Base-by-base conservation (phyloP, 2,888 invertebrate species). In the Choristoneura rosaceana region DNA sequence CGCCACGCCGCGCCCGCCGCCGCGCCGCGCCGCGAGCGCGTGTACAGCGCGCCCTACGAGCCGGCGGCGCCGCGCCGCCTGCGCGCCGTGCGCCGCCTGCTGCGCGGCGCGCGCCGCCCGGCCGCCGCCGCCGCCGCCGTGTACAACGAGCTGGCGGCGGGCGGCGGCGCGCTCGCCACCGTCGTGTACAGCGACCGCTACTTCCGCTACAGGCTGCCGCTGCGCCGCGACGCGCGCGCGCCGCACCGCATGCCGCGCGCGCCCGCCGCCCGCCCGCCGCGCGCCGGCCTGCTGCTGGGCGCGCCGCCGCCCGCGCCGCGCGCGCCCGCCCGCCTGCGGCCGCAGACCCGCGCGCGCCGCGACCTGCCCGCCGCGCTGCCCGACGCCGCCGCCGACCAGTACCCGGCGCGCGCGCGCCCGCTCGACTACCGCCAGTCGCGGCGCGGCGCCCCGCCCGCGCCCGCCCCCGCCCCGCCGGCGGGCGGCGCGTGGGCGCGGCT, bases 171-270 rank as follows among this genome's bases (percentile, higher is more conserved):
- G 75, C 88, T 89, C 71, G 87, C 91, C 80, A 89, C 90, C 76
- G 90, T 90, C 75, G 91, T 93, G 43, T 94, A 94, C 88, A 94
- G 94, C 86, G 94, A 94, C 87, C 89, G 91, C 76, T 92, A 90
- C 84, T 92, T 94, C 84, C 87, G 88, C 76, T 91, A 90, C 87
- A 89, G 90, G n/a, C 83, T 91, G 78, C 86, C 88, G 80, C 84
- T 94, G 81, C 83, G 78, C 74, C 84, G 84, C 77, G 81, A 82
- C n/a, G 62, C 10, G 52, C 78, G 73, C 58, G 65, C 60, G 47
- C 52, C 70, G 69, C 70, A 70, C 74, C 50, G 69, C 64, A 47
- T 76, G 43, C 68, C 67, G 75, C 73, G 67, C 79, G 75, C 75
- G 74, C 74, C 60, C 75, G 60, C 70, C 71, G 41, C 65, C 74